These are phyloP conservation scores for Brachyistius frenatus DNA, from an alignment of 2,113 vertebrate species.

Conservation along the genomic window DNA sequence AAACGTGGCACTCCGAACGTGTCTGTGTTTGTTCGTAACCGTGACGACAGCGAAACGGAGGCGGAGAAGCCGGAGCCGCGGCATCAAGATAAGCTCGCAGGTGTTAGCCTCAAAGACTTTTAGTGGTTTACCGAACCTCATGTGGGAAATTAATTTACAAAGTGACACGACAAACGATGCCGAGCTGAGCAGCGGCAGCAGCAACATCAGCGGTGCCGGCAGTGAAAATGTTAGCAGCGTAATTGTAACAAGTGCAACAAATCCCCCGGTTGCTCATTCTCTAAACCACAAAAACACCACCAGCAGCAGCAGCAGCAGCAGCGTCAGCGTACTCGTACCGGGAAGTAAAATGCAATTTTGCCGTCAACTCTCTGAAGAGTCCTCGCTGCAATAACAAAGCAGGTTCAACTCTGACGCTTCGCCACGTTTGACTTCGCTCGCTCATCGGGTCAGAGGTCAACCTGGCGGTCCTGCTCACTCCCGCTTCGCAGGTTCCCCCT, in stretches of 20 bases:
- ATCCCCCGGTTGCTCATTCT: background rate
- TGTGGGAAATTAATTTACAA: background rate
- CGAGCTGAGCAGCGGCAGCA: background rate
- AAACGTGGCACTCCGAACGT: no score
- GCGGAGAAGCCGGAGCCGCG: background rate
- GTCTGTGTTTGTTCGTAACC: background rate
- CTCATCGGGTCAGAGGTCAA: no score
- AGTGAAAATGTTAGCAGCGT: background rate
- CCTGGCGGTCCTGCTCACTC: no score
- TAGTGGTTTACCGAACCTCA: conserved; percentile 1
- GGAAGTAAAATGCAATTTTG: no score
- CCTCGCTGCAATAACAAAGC: background rate
- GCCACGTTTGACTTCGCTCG: no score
- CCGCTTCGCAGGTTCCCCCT: no score
- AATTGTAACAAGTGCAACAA: background rate
- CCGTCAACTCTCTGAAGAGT: no score
- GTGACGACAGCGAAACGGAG: background rate
- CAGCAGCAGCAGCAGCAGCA: background rate
- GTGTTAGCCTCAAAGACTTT: conserved; percentile 25
- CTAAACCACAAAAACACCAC: background rate
- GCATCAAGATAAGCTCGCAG: conserved; percentile 6
- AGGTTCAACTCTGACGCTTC: no score
- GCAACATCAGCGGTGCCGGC: background rate
- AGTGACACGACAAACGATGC: background rate
- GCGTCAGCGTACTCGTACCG: no score